Conservation (phyloP, 2,888 invertebrate genomes). For the Tenthredo amoena region DNA sequence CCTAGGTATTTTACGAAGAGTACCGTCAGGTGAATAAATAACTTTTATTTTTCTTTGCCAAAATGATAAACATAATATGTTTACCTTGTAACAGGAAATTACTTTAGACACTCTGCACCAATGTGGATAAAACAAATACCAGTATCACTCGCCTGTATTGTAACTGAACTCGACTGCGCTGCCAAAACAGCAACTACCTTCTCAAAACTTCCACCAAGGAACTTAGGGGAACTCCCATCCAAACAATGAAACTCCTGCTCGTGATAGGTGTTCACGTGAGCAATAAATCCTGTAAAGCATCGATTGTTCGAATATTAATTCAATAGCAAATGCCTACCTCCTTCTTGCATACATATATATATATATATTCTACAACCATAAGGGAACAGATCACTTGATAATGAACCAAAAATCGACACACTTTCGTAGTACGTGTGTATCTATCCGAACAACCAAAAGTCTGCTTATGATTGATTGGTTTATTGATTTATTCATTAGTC, state of each 20-base stretch:
- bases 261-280: constrained; percentile 76
- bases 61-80: background rate
- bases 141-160: constrained; percentile 75
- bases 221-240: constrained; percentile 77
- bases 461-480: constrained; percentile 12
- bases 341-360: background rate
- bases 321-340: background rate
- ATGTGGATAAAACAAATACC: background rate
- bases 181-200: constrained; percentile 80
- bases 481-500: constrained; percentile 24
- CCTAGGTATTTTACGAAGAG: background rate
- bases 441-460: background rate
- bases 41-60: background rate
- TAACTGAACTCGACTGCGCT: constrained; percentile 79
- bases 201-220: constrained; percentile 76
- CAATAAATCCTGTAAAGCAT: constrained; percentile 76
- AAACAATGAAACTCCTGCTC: constrained; percentile 76
- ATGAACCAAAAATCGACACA: background rate
- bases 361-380: background rate
- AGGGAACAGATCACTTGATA: background rate
- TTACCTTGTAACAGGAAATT: background rate
- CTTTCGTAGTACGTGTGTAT: background rate
- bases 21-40: background rate
- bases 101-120: background rate
- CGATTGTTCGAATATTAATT: background rate